Base-by-base conservation (phyloP, 1,140 invertebrate genomes). In the Batillaria attramentaria region DNA sequence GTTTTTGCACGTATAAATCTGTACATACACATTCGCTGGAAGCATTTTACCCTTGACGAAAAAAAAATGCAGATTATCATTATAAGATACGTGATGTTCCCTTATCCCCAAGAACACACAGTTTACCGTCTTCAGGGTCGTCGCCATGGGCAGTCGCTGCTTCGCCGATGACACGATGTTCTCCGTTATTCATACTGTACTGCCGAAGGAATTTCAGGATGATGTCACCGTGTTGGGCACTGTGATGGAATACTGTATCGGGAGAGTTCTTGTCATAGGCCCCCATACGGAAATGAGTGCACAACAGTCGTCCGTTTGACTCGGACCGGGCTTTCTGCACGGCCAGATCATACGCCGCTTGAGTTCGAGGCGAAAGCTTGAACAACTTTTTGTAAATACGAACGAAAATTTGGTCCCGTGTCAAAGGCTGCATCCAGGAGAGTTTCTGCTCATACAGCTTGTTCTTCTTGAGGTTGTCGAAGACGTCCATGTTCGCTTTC, bases 151-250 rank as follows among this genome's bases (percentile, higher is more conserved):
- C 46, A 24, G 46, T 8, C 10, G 24, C 10, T 8, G 46, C 46
- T 8, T 24, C 24, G 10, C 24, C 46, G 46, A 72, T 24, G 37
- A 20, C 42, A n/a, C 24, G 28, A 41, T 39, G 41, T n/a, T 24
- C 8, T 8, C 18, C 24, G 37, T 43, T 42, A n/a, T n/a, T 43
- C n/a, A 37, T 33, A n/a, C 33, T 57, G 74, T 70, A 80, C 24
- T 76, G 16, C 20, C 28, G 24, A 2, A 84, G 60, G 37, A 81
- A 84, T 37, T 79, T 65, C 82, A 79, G 81, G 6, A 81, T 57
- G n/a, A 37, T 54, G 6, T 31, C 13, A 3, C 81, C 37, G 43
- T 72, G 35, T 1, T 46, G 13, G 5, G 24, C 8, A 5, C 10
- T 46, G 35, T 35, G 50, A 33, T 68, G 57, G 3, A 46, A 24